Evolutionary conservation across 2,797 vertebrate genomes (phyloP), one percentile per base, ranked within the genome.

Genomic region (Eidolon dupreanum): DNA sequence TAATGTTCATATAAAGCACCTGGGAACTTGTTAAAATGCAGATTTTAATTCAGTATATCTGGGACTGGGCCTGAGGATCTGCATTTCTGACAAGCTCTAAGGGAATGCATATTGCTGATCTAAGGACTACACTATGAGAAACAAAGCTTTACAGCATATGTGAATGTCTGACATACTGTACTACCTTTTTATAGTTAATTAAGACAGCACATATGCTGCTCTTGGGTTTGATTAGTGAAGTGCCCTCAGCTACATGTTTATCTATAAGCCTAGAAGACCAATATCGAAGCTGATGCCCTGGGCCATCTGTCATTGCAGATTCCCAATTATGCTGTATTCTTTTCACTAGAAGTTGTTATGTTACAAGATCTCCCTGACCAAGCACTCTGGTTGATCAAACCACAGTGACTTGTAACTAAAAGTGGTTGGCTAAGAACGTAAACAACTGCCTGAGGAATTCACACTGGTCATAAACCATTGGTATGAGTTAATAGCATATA

Each of bases 111-210:
- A 53, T 19, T 89, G 33, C n/a, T 73, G 49, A 3, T 49, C 17
- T 75, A 55, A 97, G 57, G 63, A 71, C 8, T 43, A 13, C 22
- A 53, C 77, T n/a, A 13, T 61, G 70, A 71, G 59, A 61, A 88
- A 38, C 16, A 85, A 90, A 96, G 55, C 16, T 68, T 63, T 53
- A 51, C 4, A 85, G 19, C 53, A 43, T 36, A 31, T 59, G n/a
- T 55, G 24, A 79, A 79, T 22, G 36, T 78, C 57, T 88, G 24
- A 91, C 82, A 92, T 8, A 66, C 61, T 55, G 28, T 2, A 73
- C n/a, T 28, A 66, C 28, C 57, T 79, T 91, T 68, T 46, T 46
- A 8, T 22, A 83, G 61, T 68, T 96, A 91, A 96, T 94, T 95
- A 61, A 36, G 53, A 63, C 46, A 92, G 74, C 26, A 61, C 70